Evolutionary conservation across 1,140 invertebrate species (phyloP), one percentile per base, ranked within the genome.

Genomic region (Microplitis mediator): DNA sequence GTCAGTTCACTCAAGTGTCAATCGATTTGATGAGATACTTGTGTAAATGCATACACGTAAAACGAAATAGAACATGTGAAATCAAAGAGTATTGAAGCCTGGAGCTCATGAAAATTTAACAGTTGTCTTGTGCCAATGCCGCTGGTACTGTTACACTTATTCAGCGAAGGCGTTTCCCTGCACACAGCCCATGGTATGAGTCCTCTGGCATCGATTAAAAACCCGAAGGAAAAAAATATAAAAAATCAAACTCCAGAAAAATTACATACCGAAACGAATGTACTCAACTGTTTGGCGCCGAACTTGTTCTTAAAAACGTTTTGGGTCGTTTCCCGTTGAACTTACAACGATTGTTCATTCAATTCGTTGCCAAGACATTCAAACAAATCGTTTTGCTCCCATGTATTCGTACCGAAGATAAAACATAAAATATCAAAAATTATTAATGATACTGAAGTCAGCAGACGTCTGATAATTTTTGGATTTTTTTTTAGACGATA

Each of bases 281-380:
- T 14, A 13, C 50, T 39, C 50, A 32, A 68, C 39, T 58, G 51
- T 52, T 56, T 70, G 72, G 72, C 72, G 72, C 72, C 72, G 16
- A 52, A 69, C 67, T 58, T 69, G 39, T 56, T 52, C 36, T 16
- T 32, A n/a, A 39, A 69, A 45, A 39, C 66, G 36, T 73, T 70
- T 66, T 70, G 67, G 72, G 67, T 74, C 72, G 67, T 31, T 74
- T 70, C 72, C 61, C 68, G 31, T 64, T 36, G 13, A 56, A 58
- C 54, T 58, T 54, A 39, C 34, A 4, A 4, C 34, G 5, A 13
- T 36, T 60, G 9, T 54, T 3, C 11, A 13, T 16, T 36, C 50
- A n/a, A 67, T 67, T 23, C 65, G 11, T 13, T 67, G 65, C 65
- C 65, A 67, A 39, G 16, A 23, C 9, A 6, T 23, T 58, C 9